A percentile compares a stretch with the other conserved stretches of the same genome.
Evolutionary conservation across 2,113 vertebrate species (phyloP).

Genomic region (Xenopus laevis): DNA sequence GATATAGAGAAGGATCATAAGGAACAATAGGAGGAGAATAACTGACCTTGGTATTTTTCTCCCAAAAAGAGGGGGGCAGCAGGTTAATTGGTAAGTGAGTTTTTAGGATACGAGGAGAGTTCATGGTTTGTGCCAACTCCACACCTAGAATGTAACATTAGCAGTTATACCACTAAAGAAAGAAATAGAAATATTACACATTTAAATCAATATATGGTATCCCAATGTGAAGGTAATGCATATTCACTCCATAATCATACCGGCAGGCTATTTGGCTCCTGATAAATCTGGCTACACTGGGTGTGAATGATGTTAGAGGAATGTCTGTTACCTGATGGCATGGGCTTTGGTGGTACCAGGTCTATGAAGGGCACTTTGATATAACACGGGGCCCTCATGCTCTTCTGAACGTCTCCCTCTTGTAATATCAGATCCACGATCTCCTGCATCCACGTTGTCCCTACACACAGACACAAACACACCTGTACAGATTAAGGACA

Average conservation of each 20-base stretch:
- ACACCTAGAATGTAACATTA: slow-evolving; percentile 51
- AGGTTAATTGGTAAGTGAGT: slow-evolving; percentile 65
- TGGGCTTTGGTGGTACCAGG: neutral
- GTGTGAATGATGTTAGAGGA: no score
- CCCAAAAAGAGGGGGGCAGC: slow-evolving; percentile 67
- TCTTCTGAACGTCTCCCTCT: slow-evolving; percentile 50
- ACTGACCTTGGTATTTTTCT: slow-evolving; percentile 68
- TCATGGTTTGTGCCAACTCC: slow-evolving; percentile 61
- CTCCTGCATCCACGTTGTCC: slow-evolving; percentile 60
- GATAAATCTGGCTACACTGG: no score
- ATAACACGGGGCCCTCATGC: slow-evolving; percentile 39
- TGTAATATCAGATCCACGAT: slow-evolving; percentile 57
- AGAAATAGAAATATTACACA: no score
- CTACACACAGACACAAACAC: slow-evolving; percentile 18
- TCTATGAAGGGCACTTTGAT: slow-evolving; percentile 55
- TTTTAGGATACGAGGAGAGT: slow-evolving; percentile 67
- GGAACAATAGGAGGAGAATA: no score
- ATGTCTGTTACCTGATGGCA: no score
- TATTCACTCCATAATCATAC: no score
- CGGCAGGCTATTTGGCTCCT: no score
- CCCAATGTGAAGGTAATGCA: no score
- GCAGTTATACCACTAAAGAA: no score
- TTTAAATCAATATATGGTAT: no score
- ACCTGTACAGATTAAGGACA: no score
- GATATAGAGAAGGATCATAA: no score